Conservation (phyloP, 2,113 vertebrate species). For the Steatornis caripensis region DNA sequence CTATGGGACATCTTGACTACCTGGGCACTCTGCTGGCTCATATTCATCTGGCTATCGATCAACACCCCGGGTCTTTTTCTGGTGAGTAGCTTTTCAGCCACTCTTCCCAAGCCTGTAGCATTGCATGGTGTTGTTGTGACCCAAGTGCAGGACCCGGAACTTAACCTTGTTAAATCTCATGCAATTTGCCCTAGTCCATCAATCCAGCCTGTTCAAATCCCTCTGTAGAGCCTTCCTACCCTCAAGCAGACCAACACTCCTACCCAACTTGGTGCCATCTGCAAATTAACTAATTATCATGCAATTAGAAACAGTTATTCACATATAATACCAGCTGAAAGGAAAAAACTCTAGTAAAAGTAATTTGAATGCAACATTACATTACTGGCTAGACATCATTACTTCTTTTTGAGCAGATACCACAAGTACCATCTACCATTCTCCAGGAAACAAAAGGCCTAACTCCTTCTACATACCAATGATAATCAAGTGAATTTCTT, state of each 20-base stretch:
- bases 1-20: neutral
- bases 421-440: neutral
- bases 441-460: neutral
- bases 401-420: neutral
- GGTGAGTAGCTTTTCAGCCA: neutral
- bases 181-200: fast-evolving
- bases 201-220: neutral
- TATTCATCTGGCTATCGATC: neutral
- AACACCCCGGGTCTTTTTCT: neutral
- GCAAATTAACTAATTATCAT: neutral
- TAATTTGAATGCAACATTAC: neutral
- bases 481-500: neutral
- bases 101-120: neutral
- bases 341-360: neutral
- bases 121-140: neutral
- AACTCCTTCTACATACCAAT: neutral
- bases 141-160: neutral
- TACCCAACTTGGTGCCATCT: neutral
- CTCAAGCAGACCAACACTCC: neutral
- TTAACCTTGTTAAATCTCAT: neutral
- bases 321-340: neutral
- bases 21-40: neutral
- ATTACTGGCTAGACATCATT: neutral
- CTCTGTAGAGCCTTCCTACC: neutral
- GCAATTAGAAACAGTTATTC: neutral